Evolutionary conservation across 2,888 invertebrate genomes (phyloP).

Genomic region (Argyra leucocephala): DNA sequence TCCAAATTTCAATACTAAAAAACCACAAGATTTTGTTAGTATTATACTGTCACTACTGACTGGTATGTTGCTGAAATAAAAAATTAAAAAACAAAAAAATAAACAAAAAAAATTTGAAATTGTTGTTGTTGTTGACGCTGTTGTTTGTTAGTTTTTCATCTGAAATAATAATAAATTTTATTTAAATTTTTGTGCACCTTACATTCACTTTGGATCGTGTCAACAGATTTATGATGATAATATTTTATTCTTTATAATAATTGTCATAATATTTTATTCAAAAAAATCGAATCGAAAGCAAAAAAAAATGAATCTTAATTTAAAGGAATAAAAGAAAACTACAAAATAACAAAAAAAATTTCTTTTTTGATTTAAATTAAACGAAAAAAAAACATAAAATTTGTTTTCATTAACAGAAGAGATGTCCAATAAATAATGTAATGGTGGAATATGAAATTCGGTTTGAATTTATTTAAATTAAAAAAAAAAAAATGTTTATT

Average conservation of each 20-base stretch:
- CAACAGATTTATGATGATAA: constrained; percentile 17
- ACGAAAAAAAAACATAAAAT: too few relatives aligned
- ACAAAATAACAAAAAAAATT: background rate
- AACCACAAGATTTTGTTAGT: too few relatives aligned
- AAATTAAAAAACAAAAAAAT: too few relatives aligned
- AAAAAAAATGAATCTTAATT: background rate
- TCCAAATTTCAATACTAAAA: too few relatives aligned
- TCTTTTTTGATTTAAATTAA: too few relatives aligned
- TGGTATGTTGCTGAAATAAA: too few relatives aligned
- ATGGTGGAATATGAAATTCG: background rate
- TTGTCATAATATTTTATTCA: constrained; percentile 10
- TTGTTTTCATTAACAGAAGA: background rate
- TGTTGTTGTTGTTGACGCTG: too few relatives aligned
- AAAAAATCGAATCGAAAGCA: background rate
- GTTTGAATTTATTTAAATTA: too few relatives aligned
- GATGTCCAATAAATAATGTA: constrained; percentile 6
- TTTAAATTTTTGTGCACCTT: background rate
- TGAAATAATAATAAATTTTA: background rate
- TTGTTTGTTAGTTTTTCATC: background rate
- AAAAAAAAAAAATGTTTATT: too few relatives aligned
- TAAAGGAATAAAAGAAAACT: background rate
- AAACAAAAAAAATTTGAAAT: too few relatives aligned
- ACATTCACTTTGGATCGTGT: constrained; percentile 18
- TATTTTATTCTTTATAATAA: constrained; percentile 11
- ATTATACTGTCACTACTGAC: too few relatives aligned